Percentiles rank a stretch among this genome's conserved stretches.
These are phyloP conservation scores for Pammene aurita DNA, from an alignment of 2,888 invertebrate species.

Conservation along the genomic window DNA sequence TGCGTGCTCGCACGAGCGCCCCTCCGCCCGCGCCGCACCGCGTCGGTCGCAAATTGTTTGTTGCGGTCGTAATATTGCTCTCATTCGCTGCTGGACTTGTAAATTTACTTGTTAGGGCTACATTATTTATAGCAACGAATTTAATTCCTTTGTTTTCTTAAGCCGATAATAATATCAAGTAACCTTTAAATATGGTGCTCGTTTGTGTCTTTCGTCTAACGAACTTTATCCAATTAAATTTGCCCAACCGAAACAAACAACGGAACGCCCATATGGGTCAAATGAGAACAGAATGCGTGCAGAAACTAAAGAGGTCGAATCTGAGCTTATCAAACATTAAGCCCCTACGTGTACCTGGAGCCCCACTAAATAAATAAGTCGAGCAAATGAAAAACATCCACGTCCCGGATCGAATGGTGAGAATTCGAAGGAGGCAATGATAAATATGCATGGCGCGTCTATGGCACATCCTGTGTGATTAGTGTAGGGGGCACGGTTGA, in stretches of 20 bases:
- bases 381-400: slow-evolving; percentile 79
- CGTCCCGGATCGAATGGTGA: slow-evolving; percentile 71
- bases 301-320: slow-evolving; percentile 74
- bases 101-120: slow-evolving; percentile 60
- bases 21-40: slow-evolving; percentile 41
- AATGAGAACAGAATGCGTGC: slow-evolving; percentile 58
- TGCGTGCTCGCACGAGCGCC: slow-evolving; percentile 60
- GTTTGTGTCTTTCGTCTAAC: slow-evolving; percentile 20
- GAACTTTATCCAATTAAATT: slow-evolving; percentile 34
- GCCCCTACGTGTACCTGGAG: slow-evolving; percentile 67
- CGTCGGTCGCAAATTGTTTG: slow-evolving; percentile 66
- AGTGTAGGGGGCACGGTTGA: slow-evolving; percentile 72
- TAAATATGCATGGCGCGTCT: slow-evolving; percentile 83
- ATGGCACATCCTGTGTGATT: slow-evolving; percentile 82
- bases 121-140: slow-evolving; percentile 59
- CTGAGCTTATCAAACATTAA: slow-evolving; percentile 80
- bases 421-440: slow-evolving; percentile 77
- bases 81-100: slow-evolving; percentile 57
- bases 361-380: slow-evolving; percentile 77
- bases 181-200: background rate
- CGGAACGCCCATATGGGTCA: slow-evolving; percentile 64
- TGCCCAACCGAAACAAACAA: slow-evolving; percentile 44
- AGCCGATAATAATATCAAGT: background rate
- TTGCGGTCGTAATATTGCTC: slow-evolving; percentile 68
- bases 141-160: slow-evolving; percentile 49